Percentiles rank a stretch among this genome's conserved stretches.
These are phyloP conservation scores for Macrotrachela quadricornifera DNA, from an alignment of 1,140 invertebrate species.

Conservation along the genomic window DNA sequence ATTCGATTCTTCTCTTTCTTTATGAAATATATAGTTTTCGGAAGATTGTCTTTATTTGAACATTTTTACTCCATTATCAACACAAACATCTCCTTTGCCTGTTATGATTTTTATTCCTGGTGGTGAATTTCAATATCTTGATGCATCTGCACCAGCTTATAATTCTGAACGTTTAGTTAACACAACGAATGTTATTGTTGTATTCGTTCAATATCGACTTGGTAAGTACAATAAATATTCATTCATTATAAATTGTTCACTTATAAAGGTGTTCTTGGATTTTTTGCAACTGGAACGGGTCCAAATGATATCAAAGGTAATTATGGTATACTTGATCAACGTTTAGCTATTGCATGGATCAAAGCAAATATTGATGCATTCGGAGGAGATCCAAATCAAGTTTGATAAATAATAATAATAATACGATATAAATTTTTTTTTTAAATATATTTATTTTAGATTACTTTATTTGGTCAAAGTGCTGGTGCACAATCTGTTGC, in stretches of 20 bases:
- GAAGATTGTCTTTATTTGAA: constrained; percentile 95
- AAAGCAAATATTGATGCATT: constrained; percentile 17
- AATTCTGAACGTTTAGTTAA: constrained; percentile 56
- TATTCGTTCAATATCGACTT: constrained; percentile 79
- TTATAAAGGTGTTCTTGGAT: constrained; percentile 1
- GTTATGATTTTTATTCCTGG: constrained; percentile 86
- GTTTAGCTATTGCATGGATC: constrained; percentile 15
- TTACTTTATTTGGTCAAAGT: no score
- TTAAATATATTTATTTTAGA: no score
- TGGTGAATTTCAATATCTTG: constrained; percentile 62
- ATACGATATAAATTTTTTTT: no score
- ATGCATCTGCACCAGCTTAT: constrained; percentile 82
- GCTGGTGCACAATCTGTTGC: no score
- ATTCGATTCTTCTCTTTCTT: no score
- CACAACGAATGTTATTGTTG: constrained; percentile 52
- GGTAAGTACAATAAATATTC: no score
- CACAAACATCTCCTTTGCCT: constrained; percentile 36
- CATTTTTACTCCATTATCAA: constrained; percentile 53
- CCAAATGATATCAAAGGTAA: constrained; percentile 13
- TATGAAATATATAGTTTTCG: no score
- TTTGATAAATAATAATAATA: no score
- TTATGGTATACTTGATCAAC: constrained; percentile 17
- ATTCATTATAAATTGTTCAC: no score
- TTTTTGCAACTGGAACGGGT: constrained; percentile 4
- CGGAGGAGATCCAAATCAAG: constrained; percentile 14